These are phyloP conservation scores for Sebastes variabilis DNA, from an alignment of 2,797 vertebrate genomes.

Conservation along the genomic window DNA sequence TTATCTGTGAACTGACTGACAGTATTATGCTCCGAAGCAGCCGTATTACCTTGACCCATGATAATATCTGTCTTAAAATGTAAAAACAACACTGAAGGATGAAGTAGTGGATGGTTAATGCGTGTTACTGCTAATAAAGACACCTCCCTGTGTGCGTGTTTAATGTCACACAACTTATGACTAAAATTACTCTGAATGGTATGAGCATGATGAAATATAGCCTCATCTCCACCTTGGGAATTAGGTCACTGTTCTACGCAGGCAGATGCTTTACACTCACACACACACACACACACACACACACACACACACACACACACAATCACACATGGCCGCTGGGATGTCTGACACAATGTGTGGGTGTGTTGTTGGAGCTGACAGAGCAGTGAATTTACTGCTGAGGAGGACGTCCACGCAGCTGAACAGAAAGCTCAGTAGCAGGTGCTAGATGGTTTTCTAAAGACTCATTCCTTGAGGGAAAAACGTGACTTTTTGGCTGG, in stretches of 20 bases:
- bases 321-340: neutral
- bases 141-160: neutral
- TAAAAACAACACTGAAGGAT: neutral
- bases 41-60: neutral
- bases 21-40: neutral
- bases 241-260: constrained; percentile 9
- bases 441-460: constrained; percentile 27
- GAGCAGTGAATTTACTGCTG: constrained; percentile 36
- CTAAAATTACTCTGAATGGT: neutral
- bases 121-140: neutral
- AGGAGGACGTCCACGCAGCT: constrained; percentile 6
- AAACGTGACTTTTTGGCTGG: neutral
- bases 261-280: constrained; percentile 23
- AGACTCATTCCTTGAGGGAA: neutral
- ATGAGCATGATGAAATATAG: neutral
- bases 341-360: constrained; percentile 32
- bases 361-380: constrained; percentile 40
- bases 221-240: neutral
- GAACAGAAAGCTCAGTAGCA: constrained; percentile 35
- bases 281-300: too few species aligned
- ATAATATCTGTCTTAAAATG: neutral
- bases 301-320: constrained; percentile 8
- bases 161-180: neutral
- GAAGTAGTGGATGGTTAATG: neutral
- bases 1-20: constrained; percentile 7